Percentiles rank a stretch among this genome's conserved stretches.
phyloP scores from a whole-genome alignment of 2,113 vertebrate genomes.

The Dermatemys mawii region DNA sequence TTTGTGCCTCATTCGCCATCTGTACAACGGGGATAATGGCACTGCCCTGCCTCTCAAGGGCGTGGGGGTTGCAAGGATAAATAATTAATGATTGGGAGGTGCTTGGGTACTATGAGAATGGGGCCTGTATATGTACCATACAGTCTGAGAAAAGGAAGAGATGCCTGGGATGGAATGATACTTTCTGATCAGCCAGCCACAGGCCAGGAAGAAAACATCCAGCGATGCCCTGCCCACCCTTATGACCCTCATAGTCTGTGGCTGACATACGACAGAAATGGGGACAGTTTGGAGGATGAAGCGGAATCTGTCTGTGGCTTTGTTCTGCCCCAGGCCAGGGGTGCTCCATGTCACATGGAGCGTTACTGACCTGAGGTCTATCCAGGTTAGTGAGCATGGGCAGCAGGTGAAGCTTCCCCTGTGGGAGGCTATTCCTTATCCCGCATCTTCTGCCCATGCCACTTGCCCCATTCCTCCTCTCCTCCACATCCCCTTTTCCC shows the following conservation, averaged over 20 bases:
- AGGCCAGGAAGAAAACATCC: background rate
- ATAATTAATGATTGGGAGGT: background rate
- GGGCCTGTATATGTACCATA: too few species aligned
- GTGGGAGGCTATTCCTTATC: too few species aligned
- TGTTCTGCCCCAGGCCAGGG: too few species aligned
- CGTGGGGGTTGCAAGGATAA: background rate
- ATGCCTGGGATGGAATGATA: background rate
- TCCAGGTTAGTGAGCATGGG: too few species aligned
- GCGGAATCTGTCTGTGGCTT: rapidly evolving
- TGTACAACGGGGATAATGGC: background rate
- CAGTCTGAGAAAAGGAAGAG: background rate
- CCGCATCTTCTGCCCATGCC: too few species aligned
- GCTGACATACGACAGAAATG: too few species aligned
- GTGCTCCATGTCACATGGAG: too few species aligned
- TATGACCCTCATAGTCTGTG: background rate
- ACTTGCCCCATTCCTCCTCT: too few species aligned
- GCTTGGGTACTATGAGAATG: background rate
- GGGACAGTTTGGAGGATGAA: background rate
- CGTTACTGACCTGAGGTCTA: too few species aligned
- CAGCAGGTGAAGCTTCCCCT: too few species aligned
- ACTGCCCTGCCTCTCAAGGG: background rate
- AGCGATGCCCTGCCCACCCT: too few species aligned
- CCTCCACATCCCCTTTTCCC: too few species aligned
- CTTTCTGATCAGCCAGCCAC: background rate
- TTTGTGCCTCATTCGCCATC: background rate